Evolutionary conservation across 1,140 invertebrate genomes (phyloP), one percentile per base, ranked within the genome.

Genomic region (Dendroctonus ponderosae): DNA sequence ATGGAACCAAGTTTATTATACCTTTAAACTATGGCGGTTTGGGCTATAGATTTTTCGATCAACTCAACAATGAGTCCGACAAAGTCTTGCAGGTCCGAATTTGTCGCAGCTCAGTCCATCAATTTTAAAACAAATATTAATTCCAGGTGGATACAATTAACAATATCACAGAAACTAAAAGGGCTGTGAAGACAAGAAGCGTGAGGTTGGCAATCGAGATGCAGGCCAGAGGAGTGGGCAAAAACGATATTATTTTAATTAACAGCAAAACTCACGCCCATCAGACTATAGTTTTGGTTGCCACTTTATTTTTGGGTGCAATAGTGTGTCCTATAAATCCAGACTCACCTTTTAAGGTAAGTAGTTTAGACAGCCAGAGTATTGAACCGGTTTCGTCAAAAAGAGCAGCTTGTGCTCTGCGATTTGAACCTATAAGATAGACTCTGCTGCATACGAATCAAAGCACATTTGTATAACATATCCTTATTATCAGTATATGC

Each of bases 301-400:
- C 72, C 0, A 62, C 62, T 7, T 51, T 74, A 14, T 69, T 76
- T 37, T 26, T 75, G 4, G 74, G 73, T 5, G 70, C 73, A 2
- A 73, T 74, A 9, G 67, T 76, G 49, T 72, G 73, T 14, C 73
- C 74, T 7, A 39, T 76, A 3, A 67, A 70, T 59, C 54, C 72
- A 6, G 72, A 74, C 6, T 43, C 59, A 4, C 46, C 56, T 52
- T 66, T 49, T 11, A 65, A 65, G 42, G 62, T 65, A 52, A 1
- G 56, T 57, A 46, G 1, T 46, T 46, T 46, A 46, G 4, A 46
- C 12, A 11, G 4, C 12, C n/a, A n/a, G n/a, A n/a, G n/a, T n/a
- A n/a, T n/a, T n/a, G n/a, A n/a, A n/a, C n/a, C n/a, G n/a, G n/a
- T n/a, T n/a, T n/a, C n/a, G n/a, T n/a, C n/a, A n/a, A n/a, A n/a